A percentile compares a stretch with the other conserved stretches of the same genome.
phyloP scores from a whole-genome alignment of 2,797 vertebrate species.

The Enteromius paludinosus region DNA sequence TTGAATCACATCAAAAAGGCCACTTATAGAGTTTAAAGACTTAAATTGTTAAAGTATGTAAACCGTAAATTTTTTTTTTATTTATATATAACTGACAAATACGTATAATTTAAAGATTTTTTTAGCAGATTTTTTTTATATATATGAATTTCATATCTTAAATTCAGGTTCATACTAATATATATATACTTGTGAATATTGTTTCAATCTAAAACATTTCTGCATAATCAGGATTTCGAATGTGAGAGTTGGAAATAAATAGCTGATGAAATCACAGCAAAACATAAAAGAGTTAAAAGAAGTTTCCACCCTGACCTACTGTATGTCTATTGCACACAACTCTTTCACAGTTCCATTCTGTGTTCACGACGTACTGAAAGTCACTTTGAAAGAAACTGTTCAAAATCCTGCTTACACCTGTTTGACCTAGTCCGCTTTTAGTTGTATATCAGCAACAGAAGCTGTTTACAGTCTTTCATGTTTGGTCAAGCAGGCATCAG shows the following conservation, averaged over 20 bases:
- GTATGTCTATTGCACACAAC: not conserved
- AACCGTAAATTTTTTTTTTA: no score
- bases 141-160: not conserved
- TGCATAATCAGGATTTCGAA: not conserved
- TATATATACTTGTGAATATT: not conserved
- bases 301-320: not conserved
- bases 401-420: not conserved
- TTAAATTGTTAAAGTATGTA: no score
- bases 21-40: no score
- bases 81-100: no score
- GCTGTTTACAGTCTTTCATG: constrained; percentile 25
- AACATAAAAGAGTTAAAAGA: not conserved
- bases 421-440: not conserved
- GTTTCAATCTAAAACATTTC: not conserved
- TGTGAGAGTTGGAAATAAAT: not conserved
- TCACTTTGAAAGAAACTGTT: not conserved
- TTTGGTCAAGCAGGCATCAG: constrained; percentile 34
- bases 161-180: not conserved
- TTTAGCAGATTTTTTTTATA: no score
- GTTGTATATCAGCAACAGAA: not conserved
- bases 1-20: no score
- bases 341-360: not conserved
- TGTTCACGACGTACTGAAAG: not conserved
- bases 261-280: not conserved
- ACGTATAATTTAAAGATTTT: no score